A percentile compares a stretch with the other conserved stretches of the same genome.
Evolutionary conservation across 1,140 invertebrate genomes (phyloP).

Genomic region (Teleogryllus occipitalis): DNA sequence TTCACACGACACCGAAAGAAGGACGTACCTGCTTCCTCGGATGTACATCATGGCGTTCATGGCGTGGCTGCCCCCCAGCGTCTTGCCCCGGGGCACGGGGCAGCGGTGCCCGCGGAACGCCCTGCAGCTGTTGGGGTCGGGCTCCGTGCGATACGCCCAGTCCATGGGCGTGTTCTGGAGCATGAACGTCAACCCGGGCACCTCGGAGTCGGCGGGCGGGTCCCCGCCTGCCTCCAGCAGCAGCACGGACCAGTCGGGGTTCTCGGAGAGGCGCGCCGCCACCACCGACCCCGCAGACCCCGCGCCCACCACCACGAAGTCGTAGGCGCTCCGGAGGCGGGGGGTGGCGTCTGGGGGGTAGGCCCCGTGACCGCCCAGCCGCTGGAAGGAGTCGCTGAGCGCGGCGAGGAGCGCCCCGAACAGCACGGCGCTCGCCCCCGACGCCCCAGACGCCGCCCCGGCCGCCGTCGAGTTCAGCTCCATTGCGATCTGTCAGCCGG

Average conservation of each 20-base stretch:
- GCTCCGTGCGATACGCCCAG: conserved; percentile 43
- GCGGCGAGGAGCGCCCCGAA: neutral
- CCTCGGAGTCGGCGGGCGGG: conserved; percentile 6
- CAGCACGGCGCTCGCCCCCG: neutral
- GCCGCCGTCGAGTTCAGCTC: neutral
- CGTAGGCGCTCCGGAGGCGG: conserved; percentile 32
- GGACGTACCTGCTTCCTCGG: neutral
- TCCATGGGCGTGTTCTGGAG: conserved; percentile 33
- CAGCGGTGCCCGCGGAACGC: conserved; percentile 34
- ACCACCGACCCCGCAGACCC: conserved; percentile 59
- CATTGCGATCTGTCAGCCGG: too few relatives aligned
- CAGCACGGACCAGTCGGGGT: conserved; percentile 44
- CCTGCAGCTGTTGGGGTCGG: conserved; percentile 41
- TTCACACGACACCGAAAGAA: too few relatives aligned
- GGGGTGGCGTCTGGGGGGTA: neutral
- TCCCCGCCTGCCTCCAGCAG: conserved; percentile 64
- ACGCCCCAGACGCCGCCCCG: neutral
- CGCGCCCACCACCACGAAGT: conserved; percentile 47
- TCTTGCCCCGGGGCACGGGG: conserved; percentile 31
- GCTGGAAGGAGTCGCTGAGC: neutral
- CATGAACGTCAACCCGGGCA: conserved; percentile 11
- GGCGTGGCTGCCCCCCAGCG: conserved; percentile 30
- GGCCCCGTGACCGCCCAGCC: neutral
- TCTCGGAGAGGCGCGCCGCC: conserved; percentile 47
- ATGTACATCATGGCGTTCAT: neutral